Evolutionary conservation across 2,113 vertebrate species (phyloP), one percentile per base, ranked within the genome.

Genomic region (Serilophus lunatus): DNA sequence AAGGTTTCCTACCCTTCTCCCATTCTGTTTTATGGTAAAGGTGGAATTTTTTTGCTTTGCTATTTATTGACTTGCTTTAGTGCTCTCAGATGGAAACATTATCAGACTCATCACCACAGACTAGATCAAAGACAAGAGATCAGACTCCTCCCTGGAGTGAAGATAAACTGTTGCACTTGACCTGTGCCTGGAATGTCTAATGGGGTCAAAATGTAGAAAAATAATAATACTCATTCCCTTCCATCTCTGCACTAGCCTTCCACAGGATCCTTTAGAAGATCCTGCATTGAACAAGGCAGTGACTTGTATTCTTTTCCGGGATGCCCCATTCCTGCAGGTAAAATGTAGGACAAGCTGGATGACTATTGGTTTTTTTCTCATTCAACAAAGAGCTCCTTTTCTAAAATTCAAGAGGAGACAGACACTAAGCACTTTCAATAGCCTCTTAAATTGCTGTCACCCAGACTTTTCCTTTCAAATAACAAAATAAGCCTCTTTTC

Each of bases 151-250:
- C 87, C 51, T 11, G 10, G 38, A 23, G 79, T 57, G 79, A 76
- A 88, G 92, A 95, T 94, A 82, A 96, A 95, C 79, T 56, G 79
- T 80, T 95, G 92, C 92, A 95, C 95, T 96, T 96, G 94, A 95
- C 94, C 95, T 51, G 60, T 0, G 22, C 92, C 91, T 94, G 94
- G 90, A 94, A 93, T 95, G 93, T 81, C 72, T 93, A 82, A 92
- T 51, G 76, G 90, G 94, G 85, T 95, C 85, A 95, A 81, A 95
- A 95, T 18, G 71, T 63, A 96, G 81, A 72, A 65, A 82, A 95
- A 95, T 63, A 92, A 84, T 47, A 72, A 75, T 64, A n/a, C 1
- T 54, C 69, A 35, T 78, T 81, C 57, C 42, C 81, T 92, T 91
- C 59, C 79, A 91, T 50, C 75, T 77, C 84, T 28, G 1, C 66